Percentiles rank a stretch among this genome's conserved stretches.
These are phyloP conservation scores for Patella pellucida DNA, from an alignment of 2,888 invertebrate species.

Conservation along the genomic window DNA sequence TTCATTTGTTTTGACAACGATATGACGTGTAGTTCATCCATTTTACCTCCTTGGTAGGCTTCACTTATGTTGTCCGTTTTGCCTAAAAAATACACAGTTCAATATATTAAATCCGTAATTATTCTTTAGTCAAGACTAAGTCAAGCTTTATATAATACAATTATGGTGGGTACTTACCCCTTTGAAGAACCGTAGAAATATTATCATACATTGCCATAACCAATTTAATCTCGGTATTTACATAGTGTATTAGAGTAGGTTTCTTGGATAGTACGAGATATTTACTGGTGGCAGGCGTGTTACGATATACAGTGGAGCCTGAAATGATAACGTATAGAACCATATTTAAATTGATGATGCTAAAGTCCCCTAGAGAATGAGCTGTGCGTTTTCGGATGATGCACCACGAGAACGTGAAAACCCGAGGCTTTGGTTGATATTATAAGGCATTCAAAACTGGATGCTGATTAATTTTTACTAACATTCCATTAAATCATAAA, in stretches of 20 bases:
- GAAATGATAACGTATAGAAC: too few species aligned
- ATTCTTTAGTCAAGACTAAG: too few species aligned
- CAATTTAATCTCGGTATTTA: conserved; percentile 36
- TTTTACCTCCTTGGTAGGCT: not conserved
- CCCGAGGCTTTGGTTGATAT: too few species aligned
- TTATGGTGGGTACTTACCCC: conserved; percentile 30
- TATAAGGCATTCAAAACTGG: too few species aligned
- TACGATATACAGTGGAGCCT: conserved; percentile 14
- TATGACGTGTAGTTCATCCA: not conserved
- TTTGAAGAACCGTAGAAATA: conserved; percentile 36
- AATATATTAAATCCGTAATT: too few species aligned
- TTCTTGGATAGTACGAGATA: conserved; percentile 39
- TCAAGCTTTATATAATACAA: too few species aligned
- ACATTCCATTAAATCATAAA: not conserved
- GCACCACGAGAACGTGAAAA: too few species aligned
- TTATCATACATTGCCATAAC: conserved; percentile 38
- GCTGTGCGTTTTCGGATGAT: too few species aligned
- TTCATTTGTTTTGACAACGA: conserved; percentile 9
- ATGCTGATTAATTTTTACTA: not conserved
- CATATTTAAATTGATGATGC: too few species aligned
- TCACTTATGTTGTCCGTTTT: too few species aligned
- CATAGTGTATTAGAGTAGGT: conserved; percentile 38
- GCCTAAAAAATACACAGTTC: too few species aligned
- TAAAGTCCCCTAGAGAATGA: too few species aligned
- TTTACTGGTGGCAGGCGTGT: conserved; percentile 37